Evolutionary conservation across 2,113 vertebrate species (phyloP).

Genomic region (Cariama cristata): DNA sequence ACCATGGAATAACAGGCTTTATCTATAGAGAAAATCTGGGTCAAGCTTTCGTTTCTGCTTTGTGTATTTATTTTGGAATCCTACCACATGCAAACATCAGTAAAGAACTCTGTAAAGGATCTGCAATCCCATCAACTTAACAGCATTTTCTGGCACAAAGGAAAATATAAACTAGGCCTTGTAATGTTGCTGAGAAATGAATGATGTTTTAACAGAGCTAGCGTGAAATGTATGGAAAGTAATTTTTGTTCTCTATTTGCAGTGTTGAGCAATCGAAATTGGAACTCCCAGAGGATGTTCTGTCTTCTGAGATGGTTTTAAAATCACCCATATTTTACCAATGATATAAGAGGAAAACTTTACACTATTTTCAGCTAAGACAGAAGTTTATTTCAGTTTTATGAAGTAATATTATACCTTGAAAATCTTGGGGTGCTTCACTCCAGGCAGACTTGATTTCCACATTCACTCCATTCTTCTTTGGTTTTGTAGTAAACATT

Average conservation of each 20-base stretch:
- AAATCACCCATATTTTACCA: background rate
- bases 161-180: background rate
- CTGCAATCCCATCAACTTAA: background rate
- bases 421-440: conserved; percentile 47
- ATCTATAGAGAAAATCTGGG: background rate
- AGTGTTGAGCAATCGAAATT: background rate
- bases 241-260: background rate
- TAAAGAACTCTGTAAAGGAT: background rate
- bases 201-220: background rate
- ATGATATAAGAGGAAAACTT: background rate
- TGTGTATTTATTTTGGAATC: background rate
- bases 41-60: background rate
- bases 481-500: conserved; percentile 28
- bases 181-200: background rate
- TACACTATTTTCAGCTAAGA: background rate
- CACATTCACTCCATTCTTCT: conserved; percentile 58
- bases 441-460: conserved; percentile 65
- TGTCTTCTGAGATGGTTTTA: background rate
- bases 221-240: background rate
- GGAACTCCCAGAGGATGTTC: background rate
- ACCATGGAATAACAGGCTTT: background rate
- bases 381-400: background rate
- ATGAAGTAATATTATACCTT: conserved; percentile 62
- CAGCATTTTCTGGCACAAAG: background rate
- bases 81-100: background rate